These are phyloP conservation scores for Falco columbarius DNA, from an alignment of 2,797 vertebrate species.

Conservation along the genomic window DNA sequence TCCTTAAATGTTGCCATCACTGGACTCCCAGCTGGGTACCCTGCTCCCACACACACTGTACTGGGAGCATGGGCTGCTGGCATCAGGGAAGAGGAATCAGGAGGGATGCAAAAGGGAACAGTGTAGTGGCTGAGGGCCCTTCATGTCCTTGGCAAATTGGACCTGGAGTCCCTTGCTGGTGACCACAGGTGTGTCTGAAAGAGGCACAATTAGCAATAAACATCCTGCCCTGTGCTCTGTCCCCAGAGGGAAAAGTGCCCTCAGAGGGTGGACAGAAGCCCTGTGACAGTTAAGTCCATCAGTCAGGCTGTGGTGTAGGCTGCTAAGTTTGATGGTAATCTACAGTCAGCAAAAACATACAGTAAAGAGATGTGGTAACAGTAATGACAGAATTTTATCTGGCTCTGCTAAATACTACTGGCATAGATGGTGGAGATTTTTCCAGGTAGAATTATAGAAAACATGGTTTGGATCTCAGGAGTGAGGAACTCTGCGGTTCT, in stretches of 20 bases:
- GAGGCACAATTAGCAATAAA: not conserved
- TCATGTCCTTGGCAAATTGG: not conserved
- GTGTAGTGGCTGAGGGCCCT: fast-evolving
- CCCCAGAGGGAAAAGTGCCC: not conserved
- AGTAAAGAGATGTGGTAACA: not conserved
- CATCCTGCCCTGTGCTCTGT: fast-evolving
- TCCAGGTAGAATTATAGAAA: not conserved
- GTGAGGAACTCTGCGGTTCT: not conserved
- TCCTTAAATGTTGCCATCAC: not conserved
- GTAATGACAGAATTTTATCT: not conserved
- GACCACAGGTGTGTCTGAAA: fast-evolving
- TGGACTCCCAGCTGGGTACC: not conserved
- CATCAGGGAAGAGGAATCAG: not conserved
- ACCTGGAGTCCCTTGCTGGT: not conserved
- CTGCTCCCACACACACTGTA: not conserved
- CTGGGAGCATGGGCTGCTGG: fast-evolving
- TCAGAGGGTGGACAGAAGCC: not conserved
- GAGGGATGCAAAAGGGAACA: not conserved
- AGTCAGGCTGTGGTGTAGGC: too few species aligned
- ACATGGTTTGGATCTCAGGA: not conserved
- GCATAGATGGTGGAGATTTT: not conserved
- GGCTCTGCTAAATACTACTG: not conserved
- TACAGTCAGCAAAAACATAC: not conserved
- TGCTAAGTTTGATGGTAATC: not conserved
- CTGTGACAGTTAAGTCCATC: not conserved